These are phyloP conservation scores for Coturnix japonica DNA, from an alignment of 2,113 vertebrate species.

Conservation along the genomic window DNA sequence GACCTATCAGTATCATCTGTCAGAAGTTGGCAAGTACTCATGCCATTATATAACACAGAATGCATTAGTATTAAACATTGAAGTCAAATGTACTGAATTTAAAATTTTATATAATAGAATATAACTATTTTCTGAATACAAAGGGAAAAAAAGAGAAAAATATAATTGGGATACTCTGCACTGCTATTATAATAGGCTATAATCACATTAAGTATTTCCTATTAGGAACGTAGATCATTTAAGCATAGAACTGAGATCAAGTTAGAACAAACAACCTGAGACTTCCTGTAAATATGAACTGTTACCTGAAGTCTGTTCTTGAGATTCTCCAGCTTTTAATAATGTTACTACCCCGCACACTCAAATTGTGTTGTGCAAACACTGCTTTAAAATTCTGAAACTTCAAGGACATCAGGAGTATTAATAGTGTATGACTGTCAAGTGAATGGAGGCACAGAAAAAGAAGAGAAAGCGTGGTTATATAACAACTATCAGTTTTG, in stretches of 20 bases:
- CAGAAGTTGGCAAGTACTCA: background rate
- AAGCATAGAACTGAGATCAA: background rate
- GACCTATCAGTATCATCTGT: background rate
- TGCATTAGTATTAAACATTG: background rate
- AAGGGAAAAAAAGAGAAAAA: background rate
- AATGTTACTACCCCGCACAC: background rate
- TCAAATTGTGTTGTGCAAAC: background rate
- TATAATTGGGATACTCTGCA: background rate
- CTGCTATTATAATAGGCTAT: background rate
- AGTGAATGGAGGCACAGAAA: background rate
- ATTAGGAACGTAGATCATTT: background rate
- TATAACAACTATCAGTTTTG: background rate
- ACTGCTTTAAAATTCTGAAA: background rate
- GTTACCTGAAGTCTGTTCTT: background rate
- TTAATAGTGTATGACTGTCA: background rate
- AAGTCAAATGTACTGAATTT: background rate
- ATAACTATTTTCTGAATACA: background rate
- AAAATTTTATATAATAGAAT: background rate
- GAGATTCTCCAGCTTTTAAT: background rate
- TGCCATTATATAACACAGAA: background rate
- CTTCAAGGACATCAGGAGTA: rapidly evolving
- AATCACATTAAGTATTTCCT: background rate
- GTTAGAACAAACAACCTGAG: rapidly evolving
- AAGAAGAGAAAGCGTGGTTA: background rate
- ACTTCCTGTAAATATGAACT: background rate